Evolutionary conservation across 2,113 vertebrate genomes (phyloP).

Genomic region (Larimichthys crocea): DNA sequence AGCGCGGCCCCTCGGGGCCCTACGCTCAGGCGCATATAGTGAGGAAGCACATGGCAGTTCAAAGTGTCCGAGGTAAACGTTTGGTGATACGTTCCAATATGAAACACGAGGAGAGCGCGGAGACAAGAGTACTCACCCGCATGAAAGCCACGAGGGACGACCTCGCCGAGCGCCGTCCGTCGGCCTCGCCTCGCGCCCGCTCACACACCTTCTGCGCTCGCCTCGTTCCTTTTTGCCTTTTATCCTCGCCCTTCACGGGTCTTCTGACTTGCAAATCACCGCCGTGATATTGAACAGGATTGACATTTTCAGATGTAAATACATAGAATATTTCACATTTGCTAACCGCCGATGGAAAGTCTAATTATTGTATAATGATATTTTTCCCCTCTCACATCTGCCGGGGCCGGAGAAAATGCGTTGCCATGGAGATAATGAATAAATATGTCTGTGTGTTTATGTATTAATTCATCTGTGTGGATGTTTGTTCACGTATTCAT

Average conservation of each 20-base stretch:
- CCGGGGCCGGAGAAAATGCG: conserved; percentile 37
- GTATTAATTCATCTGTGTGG: conserved; percentile 75
- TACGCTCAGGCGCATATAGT: background rate
- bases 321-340: conserved; percentile 73
- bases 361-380: conserved; percentile 79
- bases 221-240: conserved; percentile 67
- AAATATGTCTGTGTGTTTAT: conserved; percentile 74
- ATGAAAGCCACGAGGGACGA: conserved; percentile 43
- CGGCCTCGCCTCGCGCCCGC: background rate
- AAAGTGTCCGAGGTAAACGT: conserved; percentile 36
- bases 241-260: conserved; percentile 68
- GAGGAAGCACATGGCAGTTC: conserved; percentile 44
- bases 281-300: conserved; percentile 72
- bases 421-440: conserved; percentile 77
- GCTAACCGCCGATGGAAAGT: conserved; percentile 68
- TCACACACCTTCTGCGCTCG: conserved; percentile 40
- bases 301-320: conserved; percentile 78
- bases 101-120: conserved; percentile 21
- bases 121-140: conserved; percentile 54
- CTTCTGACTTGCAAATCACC: conserved; percentile 79
- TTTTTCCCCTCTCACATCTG: conserved; percentile 58
- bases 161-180: conserved; percentile 18
- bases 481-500: conserved; percentile 71
- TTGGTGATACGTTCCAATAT: background rate
- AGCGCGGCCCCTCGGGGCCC: conserved; percentile 28